Conservation (phyloP, 1,140 invertebrate genomes). For the Formica exsecta region DNA sequence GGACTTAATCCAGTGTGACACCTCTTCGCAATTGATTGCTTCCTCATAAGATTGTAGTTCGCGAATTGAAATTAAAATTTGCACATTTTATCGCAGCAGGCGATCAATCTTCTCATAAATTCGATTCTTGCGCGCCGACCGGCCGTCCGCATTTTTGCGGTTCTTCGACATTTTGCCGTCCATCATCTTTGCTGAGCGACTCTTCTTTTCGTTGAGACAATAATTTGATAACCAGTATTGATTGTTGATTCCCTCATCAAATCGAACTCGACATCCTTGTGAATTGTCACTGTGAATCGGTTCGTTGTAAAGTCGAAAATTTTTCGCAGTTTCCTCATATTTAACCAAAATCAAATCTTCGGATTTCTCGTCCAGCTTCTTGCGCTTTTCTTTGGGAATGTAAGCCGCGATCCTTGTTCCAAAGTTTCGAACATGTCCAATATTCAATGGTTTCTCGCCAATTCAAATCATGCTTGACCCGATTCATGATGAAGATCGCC, state of each 20-base stretch:
- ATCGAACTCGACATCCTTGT: background rate
- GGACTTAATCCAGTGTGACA: background rate
- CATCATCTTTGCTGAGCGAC: background rate
- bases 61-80: background rate
- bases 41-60: background rate
- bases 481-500: too few relatives aligned
- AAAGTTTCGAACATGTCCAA: background rate
- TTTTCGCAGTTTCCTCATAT: background rate
- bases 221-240: background rate
- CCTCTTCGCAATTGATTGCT: background rate
- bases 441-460: background rate
- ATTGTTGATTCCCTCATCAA: background rate
- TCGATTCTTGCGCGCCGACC: background rate
- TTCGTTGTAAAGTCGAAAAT: background rate
- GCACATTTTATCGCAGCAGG: too few relatives aligned
- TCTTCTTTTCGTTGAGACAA: background rate
- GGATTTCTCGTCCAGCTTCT: background rate
- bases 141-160: too few relatives aligned
- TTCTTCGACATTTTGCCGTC: too few relatives aligned
- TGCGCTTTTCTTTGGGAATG: background rate
- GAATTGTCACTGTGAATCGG: background rate
- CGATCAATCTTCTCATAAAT: background rate
- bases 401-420: background rate
- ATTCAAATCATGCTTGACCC: too few relatives aligned
- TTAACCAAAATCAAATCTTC: slow-evolving; percentile 1